Evolutionary conservation across 2,888 invertebrate species (phyloP), one percentile per base, ranked within the genome.

Genomic region (Hofmannophila pseudospretella): DNA sequence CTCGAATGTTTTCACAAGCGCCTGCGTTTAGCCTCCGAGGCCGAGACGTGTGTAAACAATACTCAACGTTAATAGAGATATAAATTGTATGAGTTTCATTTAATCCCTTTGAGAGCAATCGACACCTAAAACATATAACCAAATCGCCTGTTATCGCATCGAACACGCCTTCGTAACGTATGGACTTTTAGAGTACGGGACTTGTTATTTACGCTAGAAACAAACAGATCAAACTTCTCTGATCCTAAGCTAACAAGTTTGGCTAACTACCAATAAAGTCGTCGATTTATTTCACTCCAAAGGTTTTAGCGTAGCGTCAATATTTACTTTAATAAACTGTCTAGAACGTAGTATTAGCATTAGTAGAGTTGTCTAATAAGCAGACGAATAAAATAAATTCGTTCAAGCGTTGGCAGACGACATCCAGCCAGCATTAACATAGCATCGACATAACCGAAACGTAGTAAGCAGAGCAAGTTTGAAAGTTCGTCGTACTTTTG

Each of bases 1-100:
- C 51, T 65, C 68, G 67, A 73, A 72, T 84, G 81, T 85, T 84
- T 81, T 78, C 73, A 74, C 79, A 81, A 76, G 70, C 75, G 67
- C 62, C 67, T 65, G 68, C 67, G 70, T 68, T 71, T 65, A 67
- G 72, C 69, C 65, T 64, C 70, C 64, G 70, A n/a, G n/a, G n/a
- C 73, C 71, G 67, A 69, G 68, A 55, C 73, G 67, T 65, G 66
- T 69, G 77, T 81, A 86, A 85, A 85, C 84, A 86, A 77, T 79
- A 70, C 73, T 69, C 67, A 65, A 70, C 71, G 75, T 73, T 85
- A 85, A 86, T 85, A 80, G 80, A 85, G 86, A 85, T 79, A 82
- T 84, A 84, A 84, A 82, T 79, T 82, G 75, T 69, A 64, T 61
- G 65, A 67, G 71, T 76, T 78, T 68, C 70, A 73, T 81, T 74